A percentile compares a stretch with the other conserved stretches of the same genome.
Evolutionary conservation across 1,140 invertebrate species (phyloP).

Genomic region (Heliconius hermathena): DNA sequence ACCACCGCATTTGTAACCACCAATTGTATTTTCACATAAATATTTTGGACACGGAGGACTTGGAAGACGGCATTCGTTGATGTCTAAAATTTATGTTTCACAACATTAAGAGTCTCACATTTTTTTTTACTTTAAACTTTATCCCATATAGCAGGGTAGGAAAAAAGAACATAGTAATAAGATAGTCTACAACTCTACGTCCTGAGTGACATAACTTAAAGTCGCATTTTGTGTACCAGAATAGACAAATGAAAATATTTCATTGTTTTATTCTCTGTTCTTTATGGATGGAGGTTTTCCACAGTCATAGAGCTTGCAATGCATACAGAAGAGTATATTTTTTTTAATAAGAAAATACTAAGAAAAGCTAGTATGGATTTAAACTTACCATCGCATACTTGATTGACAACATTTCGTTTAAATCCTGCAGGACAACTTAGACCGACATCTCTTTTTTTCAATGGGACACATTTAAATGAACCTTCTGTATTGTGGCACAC

Average conservation of each 20-base stretch:
- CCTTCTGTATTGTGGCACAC: constrained; percentile 84
- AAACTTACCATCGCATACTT: constrained; percentile 87
- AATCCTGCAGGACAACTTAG: constrained; percentile 85
- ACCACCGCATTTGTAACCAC: constrained; percentile 84
- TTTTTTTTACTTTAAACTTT: too few relatives aligned
- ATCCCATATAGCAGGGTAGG: too few relatives aligned
- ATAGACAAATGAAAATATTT: too few relatives aligned
- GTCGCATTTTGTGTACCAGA: too few relatives aligned
- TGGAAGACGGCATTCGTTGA: constrained; percentile 86
- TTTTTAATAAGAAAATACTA: background rate
- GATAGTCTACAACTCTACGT: too few relatives aligned
- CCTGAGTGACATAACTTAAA: too few relatives aligned
- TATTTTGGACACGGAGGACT: constrained; percentile 84
- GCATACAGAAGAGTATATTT: background rate
- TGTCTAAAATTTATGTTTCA: constrained; percentile 77
- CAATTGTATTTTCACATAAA: constrained; percentile 87
- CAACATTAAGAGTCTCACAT: too few relatives aligned
- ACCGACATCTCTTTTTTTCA: constrained; percentile 66
- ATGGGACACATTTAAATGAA: constrained; percentile 80
- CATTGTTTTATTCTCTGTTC: too few relatives aligned
- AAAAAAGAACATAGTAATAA: too few relatives aligned
- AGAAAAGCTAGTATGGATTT: background rate
- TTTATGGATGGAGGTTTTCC: too few relatives aligned
- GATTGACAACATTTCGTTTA: constrained; percentile 83
- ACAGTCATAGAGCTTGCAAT: too few relatives aligned